Base-by-base conservation (phyloP, 2,888 invertebrate genomes). In the Drosophila kanekoi region DNA sequence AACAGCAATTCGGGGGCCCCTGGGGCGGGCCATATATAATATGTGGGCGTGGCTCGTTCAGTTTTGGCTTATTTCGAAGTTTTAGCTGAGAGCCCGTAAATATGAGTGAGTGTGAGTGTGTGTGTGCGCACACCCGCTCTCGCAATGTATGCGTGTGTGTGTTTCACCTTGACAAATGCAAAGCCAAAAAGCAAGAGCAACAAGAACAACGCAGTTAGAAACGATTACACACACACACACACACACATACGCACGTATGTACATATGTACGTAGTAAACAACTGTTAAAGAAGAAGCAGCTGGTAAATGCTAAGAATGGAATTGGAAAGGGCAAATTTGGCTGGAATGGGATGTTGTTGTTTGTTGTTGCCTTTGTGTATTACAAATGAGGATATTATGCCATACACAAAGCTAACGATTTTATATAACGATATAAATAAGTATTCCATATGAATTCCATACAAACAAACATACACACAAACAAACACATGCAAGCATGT, bases 161-260 rank as follows among this genome's bases (percentile, higher is more conserved):
- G 82, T 66, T 68, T 87, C 69, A 84, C 87, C 87, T 84, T 87
- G 87, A 72, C 76, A 84, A 82, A 81, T 72, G 54, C 65, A 80
- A 80, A 77, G 74, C 83, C 58, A 67, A 71, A 78, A 75, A 61
- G 61, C 77, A 72, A 44, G 45, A 64, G 28, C 49, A 59, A 40
- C 57, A 72, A 49, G 62, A 70, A 43, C 61, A 73, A 47, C 49
- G 44, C 64, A 56, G 58, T 66, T 51, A 75, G 53, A 56, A 65
- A 72, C 65, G 64, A 77, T 74, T 79, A 67, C 72, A 61, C 54
- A 63, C 51, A 60, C 59, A 60, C 51, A 54, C 28, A 45, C n/a
- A 51, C 43, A 43, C 48, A 58, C 37, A 62, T 35, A 52, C 53
- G 51, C 20, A 45, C 8, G 8, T 28, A 54, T 20, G 33, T 13